Base-by-base conservation (phyloP, 2,888 invertebrate species). In the Lasioglossum morio region DNA sequence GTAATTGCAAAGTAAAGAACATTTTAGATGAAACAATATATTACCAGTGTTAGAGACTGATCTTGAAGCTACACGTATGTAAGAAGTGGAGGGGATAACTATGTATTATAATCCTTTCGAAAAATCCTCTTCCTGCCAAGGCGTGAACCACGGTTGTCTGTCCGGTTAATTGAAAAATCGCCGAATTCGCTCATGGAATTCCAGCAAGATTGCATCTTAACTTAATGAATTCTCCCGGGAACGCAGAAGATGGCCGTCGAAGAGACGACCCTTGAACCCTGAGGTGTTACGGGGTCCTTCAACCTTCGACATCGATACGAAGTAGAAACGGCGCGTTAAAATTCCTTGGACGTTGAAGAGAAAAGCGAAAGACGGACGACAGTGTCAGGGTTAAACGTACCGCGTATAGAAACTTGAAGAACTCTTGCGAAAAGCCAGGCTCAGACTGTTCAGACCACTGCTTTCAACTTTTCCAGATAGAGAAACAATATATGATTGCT, bases 221-320 rank as follows among this genome's bases (percentile, higher is more conserved):
- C 73, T 60, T 79, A 79, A 79, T 79, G 79, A 79, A 79, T 79
- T 79, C 79, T 70, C 37, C 48, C 70, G 40, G 37, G 53, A 57
- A 34, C 57, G 57, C 10, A 57, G 74, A 12, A 23, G 34, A 69
- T 69, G 69, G 69, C 23, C 57, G 74, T 37, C 16, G 34, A 57
- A 10, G n/a, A 57, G 57, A 37, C 34, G 75, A 75, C 75, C 75
- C 75, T 75, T 57, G 75, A 40, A 16, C 57, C 8, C 37, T 7
- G 27, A 75, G 75, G 75, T 75, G 75, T 75, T 57, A 60, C 75
- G 75, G 53, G 75, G 8, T 53, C 73, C 53, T 37, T 53, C 73
- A 53, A 73, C 73, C 53, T 34, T 16, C n/a, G 48, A 53, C 34
- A 43, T 63, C 66, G 75, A 19, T 66, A 14, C 57, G 37, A 37